These are phyloP conservation scores for Trichogramma dendrolimi DNA, from an alignment of 2,888 invertebrate species.

Conservation along the genomic window DNA sequence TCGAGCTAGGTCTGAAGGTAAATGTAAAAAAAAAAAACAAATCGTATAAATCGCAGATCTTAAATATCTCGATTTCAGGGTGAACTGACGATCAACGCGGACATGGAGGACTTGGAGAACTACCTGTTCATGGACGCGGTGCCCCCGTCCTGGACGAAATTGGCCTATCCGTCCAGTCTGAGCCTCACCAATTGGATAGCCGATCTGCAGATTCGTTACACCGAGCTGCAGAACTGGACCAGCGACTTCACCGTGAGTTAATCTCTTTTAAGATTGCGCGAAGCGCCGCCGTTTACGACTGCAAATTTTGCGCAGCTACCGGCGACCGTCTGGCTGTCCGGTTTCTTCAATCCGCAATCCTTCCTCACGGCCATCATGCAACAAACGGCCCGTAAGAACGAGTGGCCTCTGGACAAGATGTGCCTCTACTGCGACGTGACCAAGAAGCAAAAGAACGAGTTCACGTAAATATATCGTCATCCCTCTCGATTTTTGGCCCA, in stretches of 20 bases:
- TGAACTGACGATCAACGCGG: conserved; percentile 85
- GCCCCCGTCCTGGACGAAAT: conserved; percentile 79
- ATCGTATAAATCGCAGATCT: background rate
- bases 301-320: conserved; percentile 60
- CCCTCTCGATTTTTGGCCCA: background rate
- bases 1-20: conserved; percentile 85
- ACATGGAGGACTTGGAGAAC: conserved; percentile 85
- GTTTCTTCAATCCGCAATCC: conserved; percentile 95
- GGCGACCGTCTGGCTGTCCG: conserved; percentile 85
- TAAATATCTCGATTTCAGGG: conserved; percentile 61
- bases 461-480: conserved; percentile 57
- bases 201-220: conserved; percentile 74
- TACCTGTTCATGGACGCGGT: conserved; percentile 85
- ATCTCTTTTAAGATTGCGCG: background rate
- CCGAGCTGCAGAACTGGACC: conserved; percentile 83
- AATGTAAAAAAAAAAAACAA: background rate
- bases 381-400: conserved; percentile 91
- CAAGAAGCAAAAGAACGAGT: conserved; percentile 80
- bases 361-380: conserved; percentile 97
- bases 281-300: background rate
- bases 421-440: conserved; percentile 92
- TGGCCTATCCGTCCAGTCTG: conserved; percentile 84
- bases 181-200: conserved; percentile 83
- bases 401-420: conserved; percentile 95
- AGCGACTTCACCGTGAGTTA: conserved; percentile 69